These are phyloP conservation scores for Phaetusa simplex DNA, from an alignment of 2,113 vertebrate species.

Conservation along the genomic window DNA sequence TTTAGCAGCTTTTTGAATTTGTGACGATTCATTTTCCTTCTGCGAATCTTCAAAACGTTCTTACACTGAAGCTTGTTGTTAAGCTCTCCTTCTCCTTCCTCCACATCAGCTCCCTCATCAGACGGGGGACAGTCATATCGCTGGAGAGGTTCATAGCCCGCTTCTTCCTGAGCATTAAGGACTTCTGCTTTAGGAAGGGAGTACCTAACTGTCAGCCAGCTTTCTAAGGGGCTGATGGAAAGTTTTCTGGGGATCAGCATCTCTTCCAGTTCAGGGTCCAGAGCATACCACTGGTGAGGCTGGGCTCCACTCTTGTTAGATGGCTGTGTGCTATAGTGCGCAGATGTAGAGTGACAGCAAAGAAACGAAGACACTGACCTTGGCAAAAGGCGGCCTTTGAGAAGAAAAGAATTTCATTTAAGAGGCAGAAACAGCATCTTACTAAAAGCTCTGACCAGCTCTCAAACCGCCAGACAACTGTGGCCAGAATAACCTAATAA, in stretches of 20 bases:
- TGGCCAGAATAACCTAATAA: fast-evolving
- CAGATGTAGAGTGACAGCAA: not conserved
- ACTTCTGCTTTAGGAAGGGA: constrained; percentile 74
- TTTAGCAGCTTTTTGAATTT: constrained; percentile 91
- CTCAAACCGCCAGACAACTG: not conserved
- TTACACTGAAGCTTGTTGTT: constrained; percentile 67
- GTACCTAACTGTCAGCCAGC: constrained; percentile 87
- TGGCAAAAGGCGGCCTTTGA: constrained; percentile 47
- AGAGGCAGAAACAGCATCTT: not conserved
- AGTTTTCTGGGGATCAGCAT: constrained; percentile 88
- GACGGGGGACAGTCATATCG: constrained; percentile 41
- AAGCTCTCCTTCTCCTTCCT: not conserved
- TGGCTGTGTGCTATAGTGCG: constrained; percentile 69
- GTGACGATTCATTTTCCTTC: constrained; percentile 92
- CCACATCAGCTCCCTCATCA: not conserved
- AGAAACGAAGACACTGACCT: not conserved
- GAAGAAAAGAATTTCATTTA: not conserved
- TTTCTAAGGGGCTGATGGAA: constrained; percentile 90
- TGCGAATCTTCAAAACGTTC: constrained; percentile 88
- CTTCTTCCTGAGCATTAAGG: not conserved
- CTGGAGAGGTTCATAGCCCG: not conserved
- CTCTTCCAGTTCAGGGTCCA: constrained; percentile 87
- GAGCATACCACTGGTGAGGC: constrained; percentile 67
- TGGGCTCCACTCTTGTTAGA: constrained; percentile 66
- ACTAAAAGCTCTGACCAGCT: not conserved